These are phyloP conservation scores for Pangasius larnaudii DNA, from an alignment of 2,797 vertebrate species.

Conservation along the genomic window DNA sequence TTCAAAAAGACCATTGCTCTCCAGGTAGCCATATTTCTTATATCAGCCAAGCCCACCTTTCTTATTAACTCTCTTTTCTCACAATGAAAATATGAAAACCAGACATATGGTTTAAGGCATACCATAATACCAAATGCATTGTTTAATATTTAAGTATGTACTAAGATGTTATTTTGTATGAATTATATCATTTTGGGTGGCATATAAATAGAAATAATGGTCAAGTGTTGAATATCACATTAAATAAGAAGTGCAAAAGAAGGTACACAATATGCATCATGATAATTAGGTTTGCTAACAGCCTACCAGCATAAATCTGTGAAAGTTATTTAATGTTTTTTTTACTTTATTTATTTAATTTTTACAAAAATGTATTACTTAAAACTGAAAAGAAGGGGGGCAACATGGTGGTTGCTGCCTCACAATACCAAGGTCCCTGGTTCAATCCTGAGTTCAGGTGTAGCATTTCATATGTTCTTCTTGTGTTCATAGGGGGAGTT, in stretches of 20 bases:
- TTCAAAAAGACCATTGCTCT: background rate
- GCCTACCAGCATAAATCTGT: background rate
- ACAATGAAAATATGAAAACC: background rate
- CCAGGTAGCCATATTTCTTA: background rate
- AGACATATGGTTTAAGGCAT: constrained; percentile 3
- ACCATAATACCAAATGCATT: background rate
- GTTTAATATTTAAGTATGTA: background rate
- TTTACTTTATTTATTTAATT: background rate
- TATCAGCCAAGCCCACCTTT: constrained; percentile 16
- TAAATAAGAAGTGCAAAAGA: background rate
- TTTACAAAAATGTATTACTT: background rate
- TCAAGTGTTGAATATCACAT: background rate
- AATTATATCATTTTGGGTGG: background rate
- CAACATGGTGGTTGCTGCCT: too few species aligned
- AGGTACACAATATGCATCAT: background rate
- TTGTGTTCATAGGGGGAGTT: background rate
- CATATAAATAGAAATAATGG: background rate
- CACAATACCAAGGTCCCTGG: too few species aligned
- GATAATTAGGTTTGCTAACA: background rate
- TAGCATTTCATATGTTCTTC: background rate
- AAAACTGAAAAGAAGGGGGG: background rate
- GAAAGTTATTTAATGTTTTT: background rate
- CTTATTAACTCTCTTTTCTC: background rate
- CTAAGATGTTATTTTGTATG: background rate
- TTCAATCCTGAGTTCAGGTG: too few species aligned